Conservation (phyloP, 2,797 vertebrate species). For the Rhinogobio ventralis region DNA sequence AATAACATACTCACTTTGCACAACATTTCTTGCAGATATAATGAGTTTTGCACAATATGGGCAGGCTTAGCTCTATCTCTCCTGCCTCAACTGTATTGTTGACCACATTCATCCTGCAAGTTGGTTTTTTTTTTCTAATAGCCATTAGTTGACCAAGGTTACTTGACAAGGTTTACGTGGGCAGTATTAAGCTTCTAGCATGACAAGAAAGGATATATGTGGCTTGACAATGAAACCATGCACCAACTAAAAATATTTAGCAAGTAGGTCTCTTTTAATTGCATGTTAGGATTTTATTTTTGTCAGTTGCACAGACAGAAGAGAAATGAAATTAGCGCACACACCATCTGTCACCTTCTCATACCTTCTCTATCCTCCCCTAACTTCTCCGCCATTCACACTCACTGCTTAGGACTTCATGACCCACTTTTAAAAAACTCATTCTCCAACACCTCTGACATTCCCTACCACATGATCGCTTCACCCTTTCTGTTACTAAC, state of each 20-base stretch:
- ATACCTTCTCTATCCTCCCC: background rate
- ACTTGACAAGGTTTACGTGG: conserved; percentile 30
- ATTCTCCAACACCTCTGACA: conserved; percentile 37
- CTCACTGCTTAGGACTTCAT: conserved; percentile 35
- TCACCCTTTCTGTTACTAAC: conserved; percentile 31
- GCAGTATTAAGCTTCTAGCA: conserved; percentile 11
- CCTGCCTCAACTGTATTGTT: conserved; percentile 22
- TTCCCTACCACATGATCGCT: conserved; percentile 26
- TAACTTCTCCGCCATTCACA: background rate
- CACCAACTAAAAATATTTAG: conserved; percentile 4
- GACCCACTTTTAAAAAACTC: conserved; percentile 45
- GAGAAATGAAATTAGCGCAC: background rate
- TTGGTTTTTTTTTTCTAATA: conserved; percentile 20
- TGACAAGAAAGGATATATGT: background rate
- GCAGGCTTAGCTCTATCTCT: conserved; percentile 18
- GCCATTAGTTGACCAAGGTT: conserved; percentile 41
- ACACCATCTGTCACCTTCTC: conserved; percentile 23
- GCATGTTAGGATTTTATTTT: conserved; percentile 3
- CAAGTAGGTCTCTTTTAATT: background rate
- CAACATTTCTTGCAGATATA: conserved; percentile 34
- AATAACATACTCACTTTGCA: conserved; percentile 20
- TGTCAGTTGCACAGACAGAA: background rate
- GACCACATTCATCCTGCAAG: conserved; percentile 21
- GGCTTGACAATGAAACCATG: background rate
- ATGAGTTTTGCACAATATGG: conserved; percentile 39